Evolutionary conservation across 2,888 invertebrate species (phyloP).

Genomic region (Pseudeuparius sepicola): DNA sequence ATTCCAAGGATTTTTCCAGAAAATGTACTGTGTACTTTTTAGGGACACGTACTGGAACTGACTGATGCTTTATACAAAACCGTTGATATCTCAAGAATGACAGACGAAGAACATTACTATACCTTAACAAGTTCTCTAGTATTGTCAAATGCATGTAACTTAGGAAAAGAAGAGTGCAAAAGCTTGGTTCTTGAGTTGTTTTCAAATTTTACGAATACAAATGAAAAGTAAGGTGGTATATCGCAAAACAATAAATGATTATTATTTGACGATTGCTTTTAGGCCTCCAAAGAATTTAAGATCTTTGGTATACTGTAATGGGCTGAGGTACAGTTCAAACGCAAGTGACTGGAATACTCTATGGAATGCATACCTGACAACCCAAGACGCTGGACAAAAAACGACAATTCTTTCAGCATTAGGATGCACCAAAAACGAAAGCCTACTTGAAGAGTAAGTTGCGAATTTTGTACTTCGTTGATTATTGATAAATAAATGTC

Average conservation of each 20-base stretch:
- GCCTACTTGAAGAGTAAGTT: conserved; percentile 45
- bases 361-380: conserved; percentile 44
- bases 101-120: too few species aligned
- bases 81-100: too few species aligned
- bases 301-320: conserved; percentile 65
- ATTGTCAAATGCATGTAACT: conserved; percentile 56
- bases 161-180: conserved; percentile 48
- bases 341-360: conserved; percentile 52
- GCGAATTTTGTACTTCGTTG: conserved; percentile 32
- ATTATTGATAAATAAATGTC: conserved; percentile 2
- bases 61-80: too few species aligned
- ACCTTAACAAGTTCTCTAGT: too few species aligned
- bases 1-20: too few species aligned
- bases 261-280: conserved; percentile 5
- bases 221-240: neutral
- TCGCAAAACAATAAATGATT: neutral
- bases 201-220: conserved; percentile 31
- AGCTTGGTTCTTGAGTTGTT: conserved; percentile 34
- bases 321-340: conserved; percentile 49
- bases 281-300: conserved; percentile 56
- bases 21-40: too few species aligned
- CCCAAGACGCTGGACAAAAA: conserved; percentile 58
- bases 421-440: conserved; percentile 52
- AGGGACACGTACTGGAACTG: too few species aligned
- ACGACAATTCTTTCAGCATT: conserved; percentile 53